Percentiles rank a stretch among this genome's conserved stretches.
Evolutionary conservation across 2,888 invertebrate species (phyloP).

Genomic region (Caenorhabditis sp.): DNA sequence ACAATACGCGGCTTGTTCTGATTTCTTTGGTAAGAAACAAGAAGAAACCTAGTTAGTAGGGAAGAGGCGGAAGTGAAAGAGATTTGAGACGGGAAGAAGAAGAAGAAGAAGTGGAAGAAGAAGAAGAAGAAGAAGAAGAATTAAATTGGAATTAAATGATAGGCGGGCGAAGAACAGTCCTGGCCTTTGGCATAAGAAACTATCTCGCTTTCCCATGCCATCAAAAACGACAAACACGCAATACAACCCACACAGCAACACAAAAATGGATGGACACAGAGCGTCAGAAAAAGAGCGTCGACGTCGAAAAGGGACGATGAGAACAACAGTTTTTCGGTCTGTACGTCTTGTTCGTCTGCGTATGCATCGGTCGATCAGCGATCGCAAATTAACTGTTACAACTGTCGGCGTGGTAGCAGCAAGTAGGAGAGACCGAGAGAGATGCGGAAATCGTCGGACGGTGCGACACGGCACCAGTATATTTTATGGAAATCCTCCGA

Average conservation of each 20-base stretch:
- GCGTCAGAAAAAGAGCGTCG: not conserved
- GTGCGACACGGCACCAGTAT: conserved; percentile 1
- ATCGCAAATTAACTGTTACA: conserved; percentile 54
- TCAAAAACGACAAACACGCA: conserved; percentile 11
- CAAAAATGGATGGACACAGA: conserved; percentile 8
- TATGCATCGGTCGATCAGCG: conserved; percentile 27
- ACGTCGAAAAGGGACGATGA: conserved; percentile 2
- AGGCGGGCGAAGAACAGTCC: not conserved
- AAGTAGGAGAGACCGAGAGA: conserved; percentile 13
- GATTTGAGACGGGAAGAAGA: not conserved
- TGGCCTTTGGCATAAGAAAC: conserved; percentile 3
- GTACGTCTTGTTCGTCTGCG: conserved; percentile 22
- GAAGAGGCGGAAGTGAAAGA: no score
- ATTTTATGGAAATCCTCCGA: conserved; percentile 39
- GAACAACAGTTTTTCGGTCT: conserved; percentile 17
- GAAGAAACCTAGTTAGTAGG: no score
- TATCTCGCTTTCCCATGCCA: conserved; percentile 3
- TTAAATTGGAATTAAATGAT: no score
- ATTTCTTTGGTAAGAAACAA: not conserved
- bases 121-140: not conserved
- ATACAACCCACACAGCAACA: not conserved
- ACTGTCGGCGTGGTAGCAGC: conserved; percentile 33
- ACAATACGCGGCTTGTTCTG: not conserved
- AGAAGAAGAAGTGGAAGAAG: no score
- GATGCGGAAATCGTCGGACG: not conserved